Evolutionary conservation across 2,113 vertebrate species (phyloP).

Genomic region (Chroicocephalus ridibundus): DNA sequence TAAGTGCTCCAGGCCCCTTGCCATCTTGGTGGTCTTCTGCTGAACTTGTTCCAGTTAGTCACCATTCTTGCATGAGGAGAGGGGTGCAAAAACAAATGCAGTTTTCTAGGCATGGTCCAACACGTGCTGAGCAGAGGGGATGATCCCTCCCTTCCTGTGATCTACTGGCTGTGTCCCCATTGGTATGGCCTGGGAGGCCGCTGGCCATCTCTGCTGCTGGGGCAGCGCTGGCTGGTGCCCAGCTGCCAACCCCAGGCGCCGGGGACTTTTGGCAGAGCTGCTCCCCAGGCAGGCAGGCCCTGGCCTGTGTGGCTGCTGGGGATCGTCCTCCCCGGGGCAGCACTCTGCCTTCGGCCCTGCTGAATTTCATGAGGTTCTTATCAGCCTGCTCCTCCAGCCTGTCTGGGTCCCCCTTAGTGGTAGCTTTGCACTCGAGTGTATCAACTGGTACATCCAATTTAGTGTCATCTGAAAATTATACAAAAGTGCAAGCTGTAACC

Average conservation of each 20-base stretch:
- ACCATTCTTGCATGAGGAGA: background rate
- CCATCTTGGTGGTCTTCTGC: background rate
- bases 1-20: background rate
- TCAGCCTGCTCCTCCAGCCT: background rate
- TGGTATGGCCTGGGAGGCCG: accelerated
- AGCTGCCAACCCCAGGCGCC: too few relatives aligned
- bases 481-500: background rate
- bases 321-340: accelerated
- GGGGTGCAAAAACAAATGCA: background rate
- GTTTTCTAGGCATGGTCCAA: background rate
- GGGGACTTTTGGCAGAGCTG: background rate
- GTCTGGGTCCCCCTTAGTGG: background rate
- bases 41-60: background rate
- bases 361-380: background rate
- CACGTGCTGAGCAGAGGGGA: background rate
- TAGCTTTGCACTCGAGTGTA: background rate
- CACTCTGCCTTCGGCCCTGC: background rate
- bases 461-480: background rate
- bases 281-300: background rate
- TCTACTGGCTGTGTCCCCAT: accelerated
- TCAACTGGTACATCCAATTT: background rate
- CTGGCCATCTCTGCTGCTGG: accelerated
- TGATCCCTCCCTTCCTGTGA: accelerated
- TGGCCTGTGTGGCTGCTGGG: accelerated
- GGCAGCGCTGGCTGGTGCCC: background rate